Base-by-base conservation (phyloP, 2,113 vertebrate genomes). In the Catagonus wagneri region DNA sequence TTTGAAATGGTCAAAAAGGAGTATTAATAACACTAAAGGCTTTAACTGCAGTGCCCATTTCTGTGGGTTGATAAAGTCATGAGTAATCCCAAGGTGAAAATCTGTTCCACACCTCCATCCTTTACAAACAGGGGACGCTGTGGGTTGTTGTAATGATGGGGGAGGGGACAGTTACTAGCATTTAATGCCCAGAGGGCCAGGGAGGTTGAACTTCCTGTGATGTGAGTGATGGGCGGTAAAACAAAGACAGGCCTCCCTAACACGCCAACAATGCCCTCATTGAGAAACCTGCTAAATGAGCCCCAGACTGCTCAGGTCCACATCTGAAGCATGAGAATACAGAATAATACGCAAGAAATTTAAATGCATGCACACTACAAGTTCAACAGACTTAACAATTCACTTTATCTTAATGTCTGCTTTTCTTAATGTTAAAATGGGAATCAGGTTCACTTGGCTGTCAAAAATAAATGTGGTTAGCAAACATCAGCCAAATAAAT, bases 1-100 rank as follows among this genome's bases (percentile, higher is more conserved):
- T 94, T 72, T 92, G 52, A 65, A 66, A 78, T 39, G 65, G 79
- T 60, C 50, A 74, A 75, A 93, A 34, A 92, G 69, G 74, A 68
- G 11, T 11, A 65, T 54, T 50, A n/a, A 13, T 20, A 74, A 44
- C 36, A 32, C 27, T 39, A 58, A 83, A 50, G 22, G n/a, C 16
- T 88, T 90, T 60, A 63, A 66, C 58, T 61, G 1, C 20, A 44
- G 9, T 2, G 19, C 34, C 75, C 23, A 34, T 80, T 89, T 96
- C 74, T 34, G 3, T 25, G 27, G 63, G 76, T 44, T 93, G 19
- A 2, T 39, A 84, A 75, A 81, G 54, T n/a, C 36, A 10, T 14
- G 12, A 56, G 71, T 32, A 74, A 85, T 50, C 58, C 44, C 80
- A 76, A 60, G 39, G 39, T 68, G 54, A 84, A 83, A 60, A 75